phyloP scores from a whole-genome alignment of 1,140 invertebrate genomes.

The Hydropsyche tenuis region DNA sequence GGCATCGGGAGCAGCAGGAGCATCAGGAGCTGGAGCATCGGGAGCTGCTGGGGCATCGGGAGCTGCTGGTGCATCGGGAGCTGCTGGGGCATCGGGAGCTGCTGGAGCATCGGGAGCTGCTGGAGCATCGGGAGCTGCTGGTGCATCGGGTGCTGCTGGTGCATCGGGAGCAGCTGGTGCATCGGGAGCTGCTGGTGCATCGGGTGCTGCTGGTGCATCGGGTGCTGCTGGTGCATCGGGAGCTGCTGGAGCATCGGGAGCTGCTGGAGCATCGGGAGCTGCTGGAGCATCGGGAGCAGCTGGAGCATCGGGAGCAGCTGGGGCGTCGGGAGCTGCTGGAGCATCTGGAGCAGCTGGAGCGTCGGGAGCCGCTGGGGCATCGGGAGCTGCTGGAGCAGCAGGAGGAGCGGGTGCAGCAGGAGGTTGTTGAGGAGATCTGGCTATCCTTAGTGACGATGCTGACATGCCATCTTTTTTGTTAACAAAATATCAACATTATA shows the following conservation, averaged over 20 bases:
- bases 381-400: conserved; percentile 18
- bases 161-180: conserved; percentile 24
- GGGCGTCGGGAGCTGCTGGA: neutral
- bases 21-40: conserved; percentile 20
- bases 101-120: conserved; percentile 14
- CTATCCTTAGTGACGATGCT: conserved; percentile 10
- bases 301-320: conserved; percentile 23
- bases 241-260: conserved; percentile 21
- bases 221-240: conserved; percentile 13
- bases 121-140: conserved; percentile 21
- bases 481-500: neutral
- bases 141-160: conserved; percentile 20
- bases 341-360: neutral
- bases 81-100: conserved; percentile 6
- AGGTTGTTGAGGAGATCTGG: conserved; percentile 23
- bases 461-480: conserved; percentile 20
- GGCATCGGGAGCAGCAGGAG: neutral
- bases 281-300: conserved; percentile 14
- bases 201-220: conserved; percentile 15
- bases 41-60: conserved; percentile 29
- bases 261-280: conserved; percentile 30
- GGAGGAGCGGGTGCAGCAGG: neutral
- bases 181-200: conserved; percentile 11
- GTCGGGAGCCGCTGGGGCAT: conserved; percentile 13
- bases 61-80: conserved; percentile 9